These are phyloP conservation scores for Leptinotarsa rubiginosa DNA, from an alignment of 2,888 invertebrate genomes.

Conservation along the genomic window DNA sequence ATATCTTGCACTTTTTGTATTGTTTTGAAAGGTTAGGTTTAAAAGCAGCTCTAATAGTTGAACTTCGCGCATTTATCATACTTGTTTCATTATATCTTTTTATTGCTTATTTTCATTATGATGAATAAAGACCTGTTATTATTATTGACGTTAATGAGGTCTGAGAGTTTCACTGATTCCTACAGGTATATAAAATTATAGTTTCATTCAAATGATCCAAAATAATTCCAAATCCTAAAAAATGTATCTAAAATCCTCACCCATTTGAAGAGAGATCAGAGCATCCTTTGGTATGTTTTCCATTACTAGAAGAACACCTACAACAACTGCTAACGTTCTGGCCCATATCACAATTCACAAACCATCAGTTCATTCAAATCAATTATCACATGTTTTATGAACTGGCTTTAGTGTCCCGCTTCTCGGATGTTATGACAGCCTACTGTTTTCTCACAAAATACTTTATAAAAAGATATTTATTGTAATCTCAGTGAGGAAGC, in stretches of 20 bases:
- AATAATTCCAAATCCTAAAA: too few species aligned
- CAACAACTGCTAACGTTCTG: conserved; percentile 66
- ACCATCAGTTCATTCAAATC: conserved; percentile 14
- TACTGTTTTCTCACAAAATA: not conserved
- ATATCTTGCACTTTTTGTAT: too few species aligned
- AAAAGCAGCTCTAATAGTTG: too few species aligned
- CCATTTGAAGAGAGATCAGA: conserved; percentile 56
- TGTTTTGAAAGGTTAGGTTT: too few species aligned
- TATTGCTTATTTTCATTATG: too few species aligned
- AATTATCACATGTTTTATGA: not conserved
- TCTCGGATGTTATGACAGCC: conserved; percentile 9
- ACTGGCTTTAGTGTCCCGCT: not conserved
- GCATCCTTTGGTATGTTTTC: conserved; percentile 58
- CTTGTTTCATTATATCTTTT: too few species aligned
- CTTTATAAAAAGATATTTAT: not conserved
- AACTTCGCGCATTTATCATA: too few species aligned
- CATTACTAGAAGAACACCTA: conserved; percentile 60
- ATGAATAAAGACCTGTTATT: too few species aligned
- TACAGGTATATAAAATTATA: too few species aligned
- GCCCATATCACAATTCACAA: conserved; percentile 58
- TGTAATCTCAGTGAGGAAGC: not conserved
- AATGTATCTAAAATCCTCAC: conserved; percentile 48
- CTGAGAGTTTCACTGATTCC: too few species aligned
- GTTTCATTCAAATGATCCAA: too few species aligned
- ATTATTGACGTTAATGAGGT: too few species aligned